Conservation (phyloP, 1,140 invertebrate genomes). For the Pseudomyrmex concolor region DNA sequence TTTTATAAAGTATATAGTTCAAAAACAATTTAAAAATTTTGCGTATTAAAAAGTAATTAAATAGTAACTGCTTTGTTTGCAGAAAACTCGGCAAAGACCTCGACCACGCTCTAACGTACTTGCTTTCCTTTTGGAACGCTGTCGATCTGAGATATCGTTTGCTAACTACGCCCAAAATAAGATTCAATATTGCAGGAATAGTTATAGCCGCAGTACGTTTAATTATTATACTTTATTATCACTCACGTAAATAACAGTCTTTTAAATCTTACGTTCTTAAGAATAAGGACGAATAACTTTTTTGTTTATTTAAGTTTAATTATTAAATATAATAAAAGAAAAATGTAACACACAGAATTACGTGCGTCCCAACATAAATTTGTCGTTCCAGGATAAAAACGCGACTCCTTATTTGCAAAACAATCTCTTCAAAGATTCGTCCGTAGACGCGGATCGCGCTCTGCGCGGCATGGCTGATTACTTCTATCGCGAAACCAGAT, state of each 20-base stretch:
- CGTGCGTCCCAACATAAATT: neutral
- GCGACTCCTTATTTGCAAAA: slow-evolving; percentile 74
- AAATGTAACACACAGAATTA: too few relatives aligned
- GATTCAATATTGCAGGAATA: slow-evolving; percentile 70
- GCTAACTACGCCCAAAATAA: slow-evolving; percentile 63
- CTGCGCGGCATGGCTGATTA: slow-evolving; percentile 73
- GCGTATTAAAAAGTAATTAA: slow-evolving; percentile 12
- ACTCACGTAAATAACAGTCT: neutral
- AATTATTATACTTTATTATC: neutral
- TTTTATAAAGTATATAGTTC: too few relatives aligned
- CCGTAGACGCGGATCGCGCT: slow-evolving; percentile 74
- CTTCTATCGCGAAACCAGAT: slow-evolving; percentile 73
- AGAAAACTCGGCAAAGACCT: slow-evolving; percentile 52
- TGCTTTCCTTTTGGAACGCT: slow-evolving; percentile 69
- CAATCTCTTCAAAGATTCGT: slow-evolving; percentile 41
- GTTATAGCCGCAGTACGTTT: slow-evolving; percentile 62
- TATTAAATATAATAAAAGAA: too few relatives aligned
- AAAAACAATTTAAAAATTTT: neutral
- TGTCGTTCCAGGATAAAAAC: slow-evolving; percentile 69
- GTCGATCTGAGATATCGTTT: slow-evolving; percentile 71
- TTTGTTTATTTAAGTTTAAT: too few relatives aligned
- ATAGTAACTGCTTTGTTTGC: neutral
- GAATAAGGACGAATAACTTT: too few relatives aligned
- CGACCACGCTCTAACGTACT: slow-evolving; percentile 46
- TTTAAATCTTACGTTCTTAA: too few relatives aligned